phyloP scores from a whole-genome alignment of 2,797 vertebrate species.

The Pseudochirops cupreus region DNA sequence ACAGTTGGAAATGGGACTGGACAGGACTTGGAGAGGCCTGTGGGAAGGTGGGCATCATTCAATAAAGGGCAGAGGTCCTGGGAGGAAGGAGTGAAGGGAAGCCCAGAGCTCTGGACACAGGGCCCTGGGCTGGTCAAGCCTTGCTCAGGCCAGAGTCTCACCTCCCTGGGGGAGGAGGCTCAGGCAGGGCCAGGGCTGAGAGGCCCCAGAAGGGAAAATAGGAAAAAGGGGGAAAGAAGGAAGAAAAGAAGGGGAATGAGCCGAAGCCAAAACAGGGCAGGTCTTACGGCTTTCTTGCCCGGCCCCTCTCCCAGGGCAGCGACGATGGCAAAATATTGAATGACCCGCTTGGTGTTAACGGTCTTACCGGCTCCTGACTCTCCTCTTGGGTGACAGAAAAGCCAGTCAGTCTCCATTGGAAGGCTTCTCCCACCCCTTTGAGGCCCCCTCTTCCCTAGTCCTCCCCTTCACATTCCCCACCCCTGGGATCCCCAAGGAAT shows the following conservation, averaged over 20 bases:
- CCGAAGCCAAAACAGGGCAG: slow-evolving; percentile 58
- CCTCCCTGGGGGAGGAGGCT: slow-evolving; percentile 64
- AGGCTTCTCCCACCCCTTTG: slow-evolving; percentile 36
- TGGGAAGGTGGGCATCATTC: neutral
- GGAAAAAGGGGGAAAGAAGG: slow-evolving; percentile 4
- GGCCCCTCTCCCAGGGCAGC: slow-evolving; percentile 95
- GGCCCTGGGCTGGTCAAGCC: slow-evolving; percentile 37
- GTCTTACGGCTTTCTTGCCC: slow-evolving; percentile 97
- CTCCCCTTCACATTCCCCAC: neutral
- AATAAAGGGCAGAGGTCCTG: fast-evolving
- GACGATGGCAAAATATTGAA: slow-evolving; percentile 99
- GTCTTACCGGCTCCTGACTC: slow-evolving; percentile 99
- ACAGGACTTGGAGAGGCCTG: slow-evolving; percentile 28
- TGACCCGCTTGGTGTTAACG: slow-evolving; percentile 99
- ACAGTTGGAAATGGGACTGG: slow-evolving; percentile 36
- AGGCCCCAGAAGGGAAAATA: slow-evolving; percentile 62
- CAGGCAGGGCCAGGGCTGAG: slow-evolving; percentile 72
- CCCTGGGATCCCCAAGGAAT: neutral
- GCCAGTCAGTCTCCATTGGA: slow-evolving; percentile 76
- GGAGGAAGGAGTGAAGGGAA: neutral
- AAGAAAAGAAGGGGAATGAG: slow-evolving; percentile 46
- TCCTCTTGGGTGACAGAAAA: slow-evolving; percentile 93
- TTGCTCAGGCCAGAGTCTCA: slow-evolving; percentile 77
- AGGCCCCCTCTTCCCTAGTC: neutral
- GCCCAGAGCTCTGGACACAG: neutral